A percentile compares a stretch with the other conserved stretches of the same genome.
These are phyloP conservation scores for Cephonodes hylas DNA, from an alignment of 2,888 invertebrate species.

Conservation along the genomic window DNA sequence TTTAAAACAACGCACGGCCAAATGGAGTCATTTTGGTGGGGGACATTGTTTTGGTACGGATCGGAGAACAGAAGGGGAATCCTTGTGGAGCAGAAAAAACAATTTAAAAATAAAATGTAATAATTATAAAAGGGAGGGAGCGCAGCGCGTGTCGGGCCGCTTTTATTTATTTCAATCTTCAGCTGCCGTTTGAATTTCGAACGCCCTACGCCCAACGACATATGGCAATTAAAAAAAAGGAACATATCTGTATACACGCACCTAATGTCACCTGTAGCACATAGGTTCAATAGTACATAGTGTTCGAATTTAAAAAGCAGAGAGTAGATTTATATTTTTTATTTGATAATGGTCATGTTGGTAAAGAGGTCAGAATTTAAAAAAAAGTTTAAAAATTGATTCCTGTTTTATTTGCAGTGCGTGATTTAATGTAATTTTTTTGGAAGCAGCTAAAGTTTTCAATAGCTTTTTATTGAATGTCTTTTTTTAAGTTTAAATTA, in stretches of 20 bases:
- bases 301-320: background rate
- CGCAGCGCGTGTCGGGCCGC: slow-evolving; percentile 71
- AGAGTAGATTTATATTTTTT: background rate
- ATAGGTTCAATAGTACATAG: background rate
- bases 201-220: slow-evolving; percentile 35
- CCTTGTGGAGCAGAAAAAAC: slow-evolving; percentile 76
- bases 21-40: slow-evolving; percentile 69
- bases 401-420: background rate
- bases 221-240: slow-evolving; percentile 12
- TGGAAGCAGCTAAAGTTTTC: too few relatives aligned
- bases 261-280: slow-evolving; percentile 1
- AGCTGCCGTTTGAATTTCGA: slow-evolving; percentile 73
- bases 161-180: slow-evolving; percentile 74
- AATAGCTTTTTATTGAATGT: too few relatives aligned
- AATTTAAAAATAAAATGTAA: slow-evolving; percentile 81
- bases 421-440: too few relatives aligned
- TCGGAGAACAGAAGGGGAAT: slow-evolving; percentile 59
- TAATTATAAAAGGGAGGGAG: slow-evolving; percentile 78
- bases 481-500: too few relatives aligned
- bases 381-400: background rate
- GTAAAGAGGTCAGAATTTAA: background rate
- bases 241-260: background rate
- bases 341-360: background rate
- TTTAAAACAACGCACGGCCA: slow-evolving; percentile 78
- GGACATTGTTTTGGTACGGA: slow-evolving; percentile 71